Conservation (phyloP, 2,113 vertebrate genomes). For the Rhipidura dahli region DNA sequence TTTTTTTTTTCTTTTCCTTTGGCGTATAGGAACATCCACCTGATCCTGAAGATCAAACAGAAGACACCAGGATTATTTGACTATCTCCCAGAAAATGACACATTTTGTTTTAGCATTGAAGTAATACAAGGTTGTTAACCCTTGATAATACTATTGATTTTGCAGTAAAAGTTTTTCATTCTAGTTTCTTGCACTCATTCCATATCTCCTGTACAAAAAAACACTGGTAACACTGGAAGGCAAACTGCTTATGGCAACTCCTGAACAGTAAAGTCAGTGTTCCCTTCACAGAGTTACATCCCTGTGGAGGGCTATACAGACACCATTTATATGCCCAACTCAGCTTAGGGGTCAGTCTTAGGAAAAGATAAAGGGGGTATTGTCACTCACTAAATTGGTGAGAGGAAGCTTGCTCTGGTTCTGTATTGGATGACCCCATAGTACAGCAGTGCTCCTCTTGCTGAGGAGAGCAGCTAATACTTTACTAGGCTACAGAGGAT, state of each 20-base stretch:
- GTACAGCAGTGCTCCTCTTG: not conserved
- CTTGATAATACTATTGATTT: not conserved
- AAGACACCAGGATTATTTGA: not conserved
- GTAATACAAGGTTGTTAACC: not conserved
- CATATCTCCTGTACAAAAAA: not conserved
- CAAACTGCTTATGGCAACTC: not conserved
- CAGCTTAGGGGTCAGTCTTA: not conserved
- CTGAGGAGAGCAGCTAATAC: not conserved
- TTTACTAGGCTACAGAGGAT: not conserved
- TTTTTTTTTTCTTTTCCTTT: not conserved
- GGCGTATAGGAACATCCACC: not conserved
- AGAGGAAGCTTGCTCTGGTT: not conserved
- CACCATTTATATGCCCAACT: not conserved
- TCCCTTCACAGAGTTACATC: not conserved
- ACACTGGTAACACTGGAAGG: not conserved
- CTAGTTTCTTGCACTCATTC: not conserved
- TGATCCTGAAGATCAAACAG: not conserved
- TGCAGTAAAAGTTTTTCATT: not conserved
- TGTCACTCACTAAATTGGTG: not conserved
- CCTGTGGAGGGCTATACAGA: not conserved
- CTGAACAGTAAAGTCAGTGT: not conserved
- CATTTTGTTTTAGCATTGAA: not conserved
- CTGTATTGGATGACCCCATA: not conserved
- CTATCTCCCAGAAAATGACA: not conserved
- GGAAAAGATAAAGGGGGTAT: not conserved